These are phyloP conservation scores for Frankliniella intonsa DNA, from an alignment of 2,888 invertebrate genomes.

Conservation along the genomic window DNA sequence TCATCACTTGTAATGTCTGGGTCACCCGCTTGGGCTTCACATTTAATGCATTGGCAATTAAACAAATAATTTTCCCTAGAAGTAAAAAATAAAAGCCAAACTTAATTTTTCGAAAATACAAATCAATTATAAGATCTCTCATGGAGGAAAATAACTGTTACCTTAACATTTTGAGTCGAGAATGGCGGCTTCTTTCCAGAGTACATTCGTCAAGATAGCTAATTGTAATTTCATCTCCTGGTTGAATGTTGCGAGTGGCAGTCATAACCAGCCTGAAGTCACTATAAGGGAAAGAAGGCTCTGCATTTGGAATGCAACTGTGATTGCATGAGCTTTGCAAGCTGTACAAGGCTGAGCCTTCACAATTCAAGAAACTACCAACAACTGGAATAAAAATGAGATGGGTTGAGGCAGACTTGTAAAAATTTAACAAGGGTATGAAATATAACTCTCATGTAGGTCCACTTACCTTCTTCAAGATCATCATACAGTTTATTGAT, in stretches of 20 bases:
- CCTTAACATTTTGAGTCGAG: slow-evolving; percentile 71
- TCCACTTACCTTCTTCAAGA: slow-evolving; percentile 73
- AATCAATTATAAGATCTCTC: background rate
- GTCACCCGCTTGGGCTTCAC: slow-evolving; percentile 65
- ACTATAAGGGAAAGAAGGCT: slow-evolving; percentile 76
- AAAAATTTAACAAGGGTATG: background rate
- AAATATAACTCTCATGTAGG: slow-evolving; percentile 31
- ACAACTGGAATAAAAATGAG: slow-evolving; percentile 43
- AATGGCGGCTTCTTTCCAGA: slow-evolving; percentile 74
- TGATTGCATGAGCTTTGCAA: slow-evolving; percentile 90
- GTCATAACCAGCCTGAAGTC: slow-evolving; percentile 70
- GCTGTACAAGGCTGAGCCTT: slow-evolving; percentile 83
- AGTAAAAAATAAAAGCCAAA: slow-evolving; percentile 25
- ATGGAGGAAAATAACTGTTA: slow-evolving; percentile 38
- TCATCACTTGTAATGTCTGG: slow-evolving; percentile 78
- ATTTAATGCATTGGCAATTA: slow-evolving; percentile 75
- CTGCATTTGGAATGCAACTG: slow-evolving; percentile 85
- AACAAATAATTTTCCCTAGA: slow-evolving; percentile 76
- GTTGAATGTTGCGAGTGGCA: slow-evolving; percentile 65
- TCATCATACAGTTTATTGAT: slow-evolving; percentile 79
- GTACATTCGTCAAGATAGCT: slow-evolving; percentile 86
- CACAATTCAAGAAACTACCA: slow-evolving; percentile 82
- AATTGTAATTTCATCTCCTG: slow-evolving; percentile 84
- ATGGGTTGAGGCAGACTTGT: slow-evolving; percentile 28
- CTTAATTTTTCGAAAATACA: slow-evolving; percentile 29